Conservation (phyloP, 2,113 vertebrate genomes). For the Balaeniceps rex region DNA sequence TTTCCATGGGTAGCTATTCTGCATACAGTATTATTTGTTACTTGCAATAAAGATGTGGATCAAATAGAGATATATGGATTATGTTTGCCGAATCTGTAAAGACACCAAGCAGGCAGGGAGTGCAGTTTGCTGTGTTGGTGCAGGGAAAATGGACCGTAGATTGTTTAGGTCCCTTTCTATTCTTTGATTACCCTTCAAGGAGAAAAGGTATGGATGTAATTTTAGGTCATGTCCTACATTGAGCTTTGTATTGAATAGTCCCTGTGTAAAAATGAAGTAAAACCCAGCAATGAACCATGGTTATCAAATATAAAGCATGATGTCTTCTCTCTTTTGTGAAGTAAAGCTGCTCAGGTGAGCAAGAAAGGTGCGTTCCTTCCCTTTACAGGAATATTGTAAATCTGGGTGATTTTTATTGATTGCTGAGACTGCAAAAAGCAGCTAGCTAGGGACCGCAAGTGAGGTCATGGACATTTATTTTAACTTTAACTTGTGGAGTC, state of each 20-base stretch:
- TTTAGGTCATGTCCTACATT: not conserved
- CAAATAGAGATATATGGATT: not conserved
- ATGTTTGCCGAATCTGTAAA: not conserved
- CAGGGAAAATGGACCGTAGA: not conserved
- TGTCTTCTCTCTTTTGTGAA: not conserved
- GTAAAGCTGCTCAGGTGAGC: not conserved
- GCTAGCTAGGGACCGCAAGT: not conserved
- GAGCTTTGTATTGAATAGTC: not conserved
- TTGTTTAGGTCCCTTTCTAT: not conserved
- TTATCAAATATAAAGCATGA: not conserved
- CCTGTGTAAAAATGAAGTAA: not conserved
- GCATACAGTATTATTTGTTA: not conserved
- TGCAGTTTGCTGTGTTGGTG: not conserved
- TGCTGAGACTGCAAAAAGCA: not conserved
- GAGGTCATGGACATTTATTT: not conserved
- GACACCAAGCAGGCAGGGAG: not conserved
- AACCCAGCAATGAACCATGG: not conserved
- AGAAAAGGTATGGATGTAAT: not conserved
- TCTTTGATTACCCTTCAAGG: not conserved
- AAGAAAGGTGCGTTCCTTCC: not conserved
- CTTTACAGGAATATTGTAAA: not conserved
- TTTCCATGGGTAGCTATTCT: not conserved
- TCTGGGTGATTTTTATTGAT: not conserved
- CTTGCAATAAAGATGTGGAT: not conserved
- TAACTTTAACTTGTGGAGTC: not conserved